A percentile compares a stretch with the other conserved stretches of the same genome.
Evolutionary conservation across 2,797 vertebrate genomes (phyloP).

Genomic region (Notamacropus eugenii): DNA sequence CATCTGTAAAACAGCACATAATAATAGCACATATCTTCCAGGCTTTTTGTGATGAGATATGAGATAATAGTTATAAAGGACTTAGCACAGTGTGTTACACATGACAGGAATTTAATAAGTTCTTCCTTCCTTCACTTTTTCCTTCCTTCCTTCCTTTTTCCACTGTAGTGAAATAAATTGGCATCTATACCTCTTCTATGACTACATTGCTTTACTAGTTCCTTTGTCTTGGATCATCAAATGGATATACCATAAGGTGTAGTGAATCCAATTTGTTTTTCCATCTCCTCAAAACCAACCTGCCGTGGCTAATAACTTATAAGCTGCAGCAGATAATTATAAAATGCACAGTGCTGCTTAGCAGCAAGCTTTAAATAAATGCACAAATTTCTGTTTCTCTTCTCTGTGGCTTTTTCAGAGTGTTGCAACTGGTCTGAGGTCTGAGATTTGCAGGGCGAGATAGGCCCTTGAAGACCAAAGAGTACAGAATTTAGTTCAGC

Average conservation of each 20-base stretch:
- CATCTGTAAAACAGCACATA: not conserved
- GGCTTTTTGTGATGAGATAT: not conserved
- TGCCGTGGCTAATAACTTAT: slow-evolving; percentile 23
- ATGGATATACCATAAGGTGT: slow-evolving; percentile 3
- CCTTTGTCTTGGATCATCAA: slow-evolving; percentile 27
- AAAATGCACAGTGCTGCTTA: slow-evolving; percentile 53
- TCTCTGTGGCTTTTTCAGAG: slow-evolving; percentile 50
- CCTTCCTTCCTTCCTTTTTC: not conserved
- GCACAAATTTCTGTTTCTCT: slow-evolving; percentile 58
- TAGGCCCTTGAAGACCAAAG: slow-evolving; percentile 30
- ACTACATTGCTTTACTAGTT: not conserved
- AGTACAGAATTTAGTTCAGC: not conserved
- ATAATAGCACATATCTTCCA: not conserved
- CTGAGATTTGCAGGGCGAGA: slow-evolving; percentile 43
- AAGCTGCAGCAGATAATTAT: slow-evolving; percentile 47
- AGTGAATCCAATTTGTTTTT: slow-evolving; percentile 47
- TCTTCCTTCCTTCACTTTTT: not conserved
- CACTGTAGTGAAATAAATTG: not conserved
- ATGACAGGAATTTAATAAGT: not conserved
- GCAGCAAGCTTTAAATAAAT: slow-evolving; percentile 62
- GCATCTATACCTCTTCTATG: not conserved
- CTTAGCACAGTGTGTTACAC: not conserved
- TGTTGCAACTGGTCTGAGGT: slow-evolving; percentile 40
- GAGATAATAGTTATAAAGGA: not conserved
- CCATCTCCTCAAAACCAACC: slow-evolving; percentile 1